Evolutionary conservation across 2,113 vertebrate species (phyloP), one percentile per base, ranked within the genome.

Genomic region (Pangasianodon gigas): DNA sequence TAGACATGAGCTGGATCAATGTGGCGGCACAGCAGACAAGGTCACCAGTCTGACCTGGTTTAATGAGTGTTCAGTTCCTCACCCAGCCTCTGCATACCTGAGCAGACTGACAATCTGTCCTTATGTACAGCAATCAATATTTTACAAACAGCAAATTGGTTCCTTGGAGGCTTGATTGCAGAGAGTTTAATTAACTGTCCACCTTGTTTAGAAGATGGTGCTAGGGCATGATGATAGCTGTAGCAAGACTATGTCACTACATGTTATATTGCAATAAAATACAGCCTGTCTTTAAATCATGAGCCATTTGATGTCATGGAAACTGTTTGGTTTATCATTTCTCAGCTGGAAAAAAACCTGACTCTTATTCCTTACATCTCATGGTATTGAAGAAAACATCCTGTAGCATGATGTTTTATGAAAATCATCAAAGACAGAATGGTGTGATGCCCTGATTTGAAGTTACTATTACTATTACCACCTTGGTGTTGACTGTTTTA

Each of bases 101-200:
- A 62, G 88, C 79, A 81, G 71, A 29, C 58, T 87, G 90, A 87
- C 79, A 88, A 85, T 89, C 52, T 84, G 56, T 84, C 84, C 82
- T 88, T 90, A 93, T 88, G 92, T 88, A 79, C 67, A 87, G 90
- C 94, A 94, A 94, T 93, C 90, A 83, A 92, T 94, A 92, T 83
- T 92, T 90, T 90, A 79, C 88, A 87, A 93, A 91, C 87, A 85
- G 79, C 91, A 94, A 90, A 87, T 81, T 58, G 62, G 48, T 52
- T 62, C 46, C 80, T 84, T 67, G 67, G 69, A 80, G 77, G n/a
- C n/a, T 88, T 88, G 79, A 82, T 88, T 82, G 48, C 60, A 69
- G 10, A 29, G 77, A n/a, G 79, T 54, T 82, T 51, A 87, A 75
- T 74, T 56, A 75, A 80, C 77, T 80, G 56, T 52, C 10, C 14